phyloP scores from a whole-genome alignment of 2,888 invertebrate species.

The Sceliomorpha sp. region DNA sequence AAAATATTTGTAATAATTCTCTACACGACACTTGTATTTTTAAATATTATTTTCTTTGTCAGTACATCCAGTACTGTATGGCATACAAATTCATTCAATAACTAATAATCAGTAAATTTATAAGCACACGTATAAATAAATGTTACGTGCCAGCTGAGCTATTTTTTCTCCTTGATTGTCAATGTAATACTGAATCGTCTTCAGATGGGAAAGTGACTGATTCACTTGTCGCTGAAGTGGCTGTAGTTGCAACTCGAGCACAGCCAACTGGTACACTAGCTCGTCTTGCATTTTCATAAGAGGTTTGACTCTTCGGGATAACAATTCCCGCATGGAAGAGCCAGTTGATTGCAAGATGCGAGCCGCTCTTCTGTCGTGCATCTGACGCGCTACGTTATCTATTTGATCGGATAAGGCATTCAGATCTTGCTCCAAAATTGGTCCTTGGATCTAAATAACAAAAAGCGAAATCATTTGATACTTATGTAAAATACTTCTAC shows the following conservation, averaged over 20 bases:
- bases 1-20: not conserved
- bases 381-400: slow-evolving; percentile 85
- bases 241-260: slow-evolving; percentile 86
- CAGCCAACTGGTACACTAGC: slow-evolving; percentile 88
- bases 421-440: slow-evolving; percentile 84
- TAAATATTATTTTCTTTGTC: no score
- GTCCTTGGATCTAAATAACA: slow-evolving; percentile 82
- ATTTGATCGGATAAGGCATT: slow-evolving; percentile 85
- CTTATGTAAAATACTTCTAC: no score
- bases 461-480: not conserved
- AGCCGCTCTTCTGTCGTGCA: slow-evolving; percentile 86
- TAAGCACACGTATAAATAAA: no score
- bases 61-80: no score
- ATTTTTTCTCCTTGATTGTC: slow-evolving; percentile 87
- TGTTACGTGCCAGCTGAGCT: slow-evolving; percentile 84
- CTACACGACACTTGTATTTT: no score
- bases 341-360: slow-evolving; percentile 88
- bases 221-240: slow-evolving; percentile 88
- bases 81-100: no score
- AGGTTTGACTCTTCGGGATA: slow-evolving; percentile 85
- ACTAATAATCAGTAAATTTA: no score
- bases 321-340: slow-evolving; percentile 84
- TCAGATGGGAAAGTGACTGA: slow-evolving; percentile 87
- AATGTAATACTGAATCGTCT: slow-evolving; percentile 89
- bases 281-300: slow-evolving; percentile 86